Conservation (phyloP, 1,140 invertebrate genomes). For the Glomeris maerens region DNA sequence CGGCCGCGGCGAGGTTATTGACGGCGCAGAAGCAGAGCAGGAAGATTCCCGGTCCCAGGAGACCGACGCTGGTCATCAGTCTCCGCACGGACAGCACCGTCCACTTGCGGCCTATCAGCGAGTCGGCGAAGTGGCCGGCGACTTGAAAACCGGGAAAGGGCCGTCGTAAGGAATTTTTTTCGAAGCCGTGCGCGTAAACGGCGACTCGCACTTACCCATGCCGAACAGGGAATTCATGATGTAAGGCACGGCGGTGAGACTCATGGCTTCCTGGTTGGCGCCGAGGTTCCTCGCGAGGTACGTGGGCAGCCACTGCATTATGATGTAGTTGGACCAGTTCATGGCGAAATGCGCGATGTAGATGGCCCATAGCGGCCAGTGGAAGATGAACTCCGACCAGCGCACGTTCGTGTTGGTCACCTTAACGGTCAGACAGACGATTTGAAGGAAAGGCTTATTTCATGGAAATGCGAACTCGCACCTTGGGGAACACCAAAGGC, state of each 20-base stretch:
- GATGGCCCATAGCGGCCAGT: constrained; percentile 60
- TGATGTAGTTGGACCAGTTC: constrained; percentile 72
- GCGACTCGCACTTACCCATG: constrained; percentile 43
- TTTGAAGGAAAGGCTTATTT: not conserved
- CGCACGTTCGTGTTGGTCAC: constrained; percentile 39
- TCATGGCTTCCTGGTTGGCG: constrained; percentile 54
- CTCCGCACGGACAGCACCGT: constrained; percentile 53
- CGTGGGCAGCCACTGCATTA: constrained; percentile 70
- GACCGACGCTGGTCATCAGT: constrained; percentile 58
- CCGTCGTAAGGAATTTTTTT: too few relatives aligned
- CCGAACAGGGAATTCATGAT: constrained; percentile 59
- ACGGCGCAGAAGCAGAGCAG: constrained; percentile 57
- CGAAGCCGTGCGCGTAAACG: not conserved
- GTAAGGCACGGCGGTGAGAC: constrained; percentile 61
- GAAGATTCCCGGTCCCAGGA: constrained; percentile 58
- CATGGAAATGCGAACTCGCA: constrained; percentile 20
- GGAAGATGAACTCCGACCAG: constrained; percentile 51
- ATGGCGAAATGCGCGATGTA: constrained; percentile 68
- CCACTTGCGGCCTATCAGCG: constrained; percentile 47
- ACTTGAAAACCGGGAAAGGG: constrained; percentile 30
- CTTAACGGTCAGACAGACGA: constrained; percentile 24
- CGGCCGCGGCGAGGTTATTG: constrained; percentile 51
- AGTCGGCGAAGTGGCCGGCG: constrained; percentile 58
- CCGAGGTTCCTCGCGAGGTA: constrained; percentile 52
- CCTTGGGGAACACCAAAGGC: constrained; percentile 49